Evolutionary conservation across 37 sponge, comb jelly and placozoan species (phyloP).

Genomic region (Aplysina aerophoba): DNA sequence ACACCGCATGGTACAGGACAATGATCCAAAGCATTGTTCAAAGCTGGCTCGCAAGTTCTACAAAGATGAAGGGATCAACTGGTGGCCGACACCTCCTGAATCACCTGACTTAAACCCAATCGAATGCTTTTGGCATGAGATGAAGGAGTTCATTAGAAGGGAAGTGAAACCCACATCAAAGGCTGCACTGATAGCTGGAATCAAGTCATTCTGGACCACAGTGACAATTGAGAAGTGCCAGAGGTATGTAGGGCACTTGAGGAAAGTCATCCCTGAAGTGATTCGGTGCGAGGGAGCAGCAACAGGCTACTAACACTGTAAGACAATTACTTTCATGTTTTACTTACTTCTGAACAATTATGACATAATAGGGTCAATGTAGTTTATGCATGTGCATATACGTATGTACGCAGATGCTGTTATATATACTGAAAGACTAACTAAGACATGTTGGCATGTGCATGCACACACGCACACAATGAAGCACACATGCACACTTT

Average conservation of each 20-base stretch:
- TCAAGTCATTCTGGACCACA: conserved; percentile 3
- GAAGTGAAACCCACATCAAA: not conserved
- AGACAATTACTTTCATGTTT: too few species aligned
- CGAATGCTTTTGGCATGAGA: not conserved
- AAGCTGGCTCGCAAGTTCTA: conserved; percentile 1
- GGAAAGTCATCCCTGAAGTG: conserved; percentile 22
- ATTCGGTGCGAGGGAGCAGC: not conserved
- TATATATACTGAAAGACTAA: too few species aligned
- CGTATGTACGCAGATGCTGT: too few species aligned
- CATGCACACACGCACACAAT: too few species aligned
- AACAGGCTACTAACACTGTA: not conserved
- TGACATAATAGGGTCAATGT: too few species aligned
- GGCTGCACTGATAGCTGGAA: conserved; percentile 3
- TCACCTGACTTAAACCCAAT: not conserved
- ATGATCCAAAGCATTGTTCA: conserved; percentile 6
- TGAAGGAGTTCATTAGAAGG: not conserved
- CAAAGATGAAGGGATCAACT: not conserved
- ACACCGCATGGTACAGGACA: not conserved
- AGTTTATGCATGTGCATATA: too few species aligned
- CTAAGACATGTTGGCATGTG: too few species aligned
- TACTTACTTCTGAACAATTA: too few species aligned
- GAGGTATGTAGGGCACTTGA: not conserved
- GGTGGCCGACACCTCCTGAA: conserved; percentile 14
- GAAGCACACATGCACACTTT: too few species aligned
- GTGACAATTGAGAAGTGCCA: conserved; percentile 6